phyloP scores from a whole-genome alignment of 2,888 invertebrate species.

The Drosophila subquinaria region DNA sequence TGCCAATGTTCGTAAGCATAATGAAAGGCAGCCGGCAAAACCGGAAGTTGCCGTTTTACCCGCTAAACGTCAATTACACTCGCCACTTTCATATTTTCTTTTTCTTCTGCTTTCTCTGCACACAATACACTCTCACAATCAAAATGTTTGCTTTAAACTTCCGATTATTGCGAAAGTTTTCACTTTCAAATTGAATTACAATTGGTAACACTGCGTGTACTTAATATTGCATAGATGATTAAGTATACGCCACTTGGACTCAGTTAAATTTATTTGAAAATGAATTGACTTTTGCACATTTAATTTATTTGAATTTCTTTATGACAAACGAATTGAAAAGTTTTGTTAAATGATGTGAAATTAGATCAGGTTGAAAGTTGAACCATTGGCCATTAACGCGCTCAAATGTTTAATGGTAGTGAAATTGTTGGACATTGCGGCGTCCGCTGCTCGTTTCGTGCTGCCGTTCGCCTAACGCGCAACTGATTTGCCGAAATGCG shows the following conservation, averaged over 20 bases:
- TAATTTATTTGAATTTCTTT: not conserved
- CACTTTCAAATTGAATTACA: conserved; percentile 2
- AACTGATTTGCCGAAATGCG: conserved; percentile 65
- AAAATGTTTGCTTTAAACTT: not conserved
- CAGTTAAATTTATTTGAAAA: not conserved
- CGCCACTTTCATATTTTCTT: conserved; percentile 28
- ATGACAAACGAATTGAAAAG: not conserved
- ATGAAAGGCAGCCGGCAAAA: conserved; percentile 55
- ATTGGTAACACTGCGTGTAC: conserved; percentile 21
- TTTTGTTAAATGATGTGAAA: conserved; percentile 8
- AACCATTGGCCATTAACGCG: conserved; percentile 22
- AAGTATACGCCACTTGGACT: conserved; percentile 12
- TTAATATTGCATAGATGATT: conserved; percentile 8
- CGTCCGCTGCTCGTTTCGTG: conserved; percentile 56
- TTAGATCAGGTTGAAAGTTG: conserved; percentile 9
- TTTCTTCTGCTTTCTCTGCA: not conserved
- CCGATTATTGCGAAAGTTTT: not conserved
- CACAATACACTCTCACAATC: conserved; percentile 8
- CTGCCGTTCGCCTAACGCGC: conserved; percentile 66
- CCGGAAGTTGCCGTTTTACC: conserved; percentile 26
- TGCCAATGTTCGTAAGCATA: conserved; percentile 72
- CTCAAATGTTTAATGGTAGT: conserved; percentile 15
- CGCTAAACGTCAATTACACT: conserved; percentile 43
- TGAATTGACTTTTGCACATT: not conserved
- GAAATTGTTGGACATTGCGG: conserved; percentile 10